Base-by-base conservation (phyloP, 2,113 vertebrate species). In the Trinectes maculatus region DNA sequence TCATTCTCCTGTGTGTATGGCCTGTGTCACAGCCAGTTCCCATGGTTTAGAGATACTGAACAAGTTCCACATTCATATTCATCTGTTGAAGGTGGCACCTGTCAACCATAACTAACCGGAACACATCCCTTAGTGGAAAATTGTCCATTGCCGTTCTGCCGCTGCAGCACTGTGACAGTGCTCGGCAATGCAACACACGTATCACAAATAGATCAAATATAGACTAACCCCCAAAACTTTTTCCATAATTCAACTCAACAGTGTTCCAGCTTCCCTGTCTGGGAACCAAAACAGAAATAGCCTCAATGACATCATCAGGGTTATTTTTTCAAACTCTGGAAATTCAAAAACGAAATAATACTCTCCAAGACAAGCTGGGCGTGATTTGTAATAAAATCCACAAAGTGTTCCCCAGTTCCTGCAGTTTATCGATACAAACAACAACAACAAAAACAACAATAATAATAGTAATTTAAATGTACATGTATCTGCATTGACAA, bases 401-500 rank as follows among this genome's bases (percentile, higher is more conserved):
- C n/a, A 34, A 46, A 6, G 3, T 9, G n/a, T n/a, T n/a, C n/a
- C n/a, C n/a, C n/a, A n/a, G n/a, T n/a, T n/a, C n/a, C n/a, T 10
- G 37, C 21, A 15, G 24, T 47, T 8, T 43, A 22, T 51, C 5
- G 15, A 51, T 18, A 37, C 16, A n/a, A 6, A n/a, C n/a, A n/a
- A n/a, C n/a, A n/a, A n/a, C n/a, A n/a, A n/a, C n/a, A n/a, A n/a
- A n/a, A n/a, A n/a, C n/a, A n/a, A n/a, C n/a, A n/a, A 22, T 13
- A 6, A 28, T 15, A 34, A 8, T 7, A 6, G 21, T 26, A 26
- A 22, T 28, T 22, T 19, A 29, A 70, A 46, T 18, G 28, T 34
- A 10, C 54, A 25, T n/a, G n/a, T n/a, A 67, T 51, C 24, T 26
- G 55, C 25, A 47, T 54, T 46, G 39, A 12, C 29, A 36, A 22